These are phyloP conservation scores for Willisornis vidua DNA, from an alignment of 2,113 vertebrate species.

Conservation along the genomic window DNA sequence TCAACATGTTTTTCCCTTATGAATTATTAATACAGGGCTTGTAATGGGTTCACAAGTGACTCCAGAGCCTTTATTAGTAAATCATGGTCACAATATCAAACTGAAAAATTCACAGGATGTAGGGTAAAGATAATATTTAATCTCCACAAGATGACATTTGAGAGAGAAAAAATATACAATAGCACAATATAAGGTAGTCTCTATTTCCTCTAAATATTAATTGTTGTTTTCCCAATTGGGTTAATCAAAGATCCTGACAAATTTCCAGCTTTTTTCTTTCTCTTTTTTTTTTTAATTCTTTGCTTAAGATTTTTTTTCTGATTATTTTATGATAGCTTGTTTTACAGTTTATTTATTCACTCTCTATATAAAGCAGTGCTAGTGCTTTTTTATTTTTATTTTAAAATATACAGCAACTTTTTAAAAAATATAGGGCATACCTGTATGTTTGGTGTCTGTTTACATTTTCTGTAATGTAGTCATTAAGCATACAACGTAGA, in stretches of 20 bases:
- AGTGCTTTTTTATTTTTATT: background rate
- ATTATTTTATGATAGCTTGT: background rate
- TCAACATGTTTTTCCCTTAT: conserved; percentile 55
- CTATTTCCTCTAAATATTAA: background rate
- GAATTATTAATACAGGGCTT: conserved; percentile 73
- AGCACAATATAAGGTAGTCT: background rate
- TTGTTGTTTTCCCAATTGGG: background rate
- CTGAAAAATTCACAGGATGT: conserved; percentile 1
- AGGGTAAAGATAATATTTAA: conserved; percentile 13
- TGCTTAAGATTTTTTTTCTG: background rate
- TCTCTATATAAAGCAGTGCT: background rate
- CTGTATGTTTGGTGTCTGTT: conserved; percentile 82
- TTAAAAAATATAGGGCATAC: conserved; percentile 68
- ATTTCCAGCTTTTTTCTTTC: background rate
- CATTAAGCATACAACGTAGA: conserved; percentile 81
- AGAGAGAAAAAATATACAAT: background rate
- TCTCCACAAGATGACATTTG: background rate
- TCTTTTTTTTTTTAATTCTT: background rate
- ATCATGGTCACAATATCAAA: conserved; percentile 42
- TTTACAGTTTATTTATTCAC: background rate
- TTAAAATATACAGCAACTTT: conserved; percentile 45
- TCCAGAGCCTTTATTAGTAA: conserved; percentile 62
- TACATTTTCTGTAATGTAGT: conserved; percentile 87
- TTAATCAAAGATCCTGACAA: background rate
- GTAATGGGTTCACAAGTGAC: conserved; percentile 44